Conservation (phyloP, 2,113 vertebrate species). For the Equus przewalskii region DNA sequence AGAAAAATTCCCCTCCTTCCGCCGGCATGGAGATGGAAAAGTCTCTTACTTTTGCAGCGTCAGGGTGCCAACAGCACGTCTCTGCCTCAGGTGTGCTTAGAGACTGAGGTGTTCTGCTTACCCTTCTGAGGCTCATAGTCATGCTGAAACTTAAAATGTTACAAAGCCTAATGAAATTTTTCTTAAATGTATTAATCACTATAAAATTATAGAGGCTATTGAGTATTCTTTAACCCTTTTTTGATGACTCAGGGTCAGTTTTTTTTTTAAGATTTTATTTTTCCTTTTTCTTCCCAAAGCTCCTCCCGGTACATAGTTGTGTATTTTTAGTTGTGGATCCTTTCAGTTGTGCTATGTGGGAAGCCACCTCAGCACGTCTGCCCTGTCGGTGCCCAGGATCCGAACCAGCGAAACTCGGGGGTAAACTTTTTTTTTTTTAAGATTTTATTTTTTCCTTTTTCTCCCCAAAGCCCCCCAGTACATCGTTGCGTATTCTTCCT, state of each 20-base stretch:
- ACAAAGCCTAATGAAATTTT: background rate
- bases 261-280: background rate
- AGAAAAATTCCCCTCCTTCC: background rate
- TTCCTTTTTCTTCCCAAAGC: no score
- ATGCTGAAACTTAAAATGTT: background rate
- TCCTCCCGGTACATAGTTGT: no score
- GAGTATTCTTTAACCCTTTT: slow-evolving; percentile 18
- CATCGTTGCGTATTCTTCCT: no score
- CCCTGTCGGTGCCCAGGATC: no score
- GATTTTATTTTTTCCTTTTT: no score
- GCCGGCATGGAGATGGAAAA: background rate
- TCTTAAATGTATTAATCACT: slow-evolving; percentile 33
- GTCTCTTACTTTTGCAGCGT: background rate
- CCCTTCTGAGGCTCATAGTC: background rate
- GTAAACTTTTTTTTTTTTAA: no score
- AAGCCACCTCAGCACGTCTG: no score
- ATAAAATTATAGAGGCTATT: background rate
- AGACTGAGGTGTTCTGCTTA: slow-evolving; percentile 50
- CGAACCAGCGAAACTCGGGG: no score
- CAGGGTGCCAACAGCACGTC: background rate
- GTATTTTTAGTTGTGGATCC: no score
- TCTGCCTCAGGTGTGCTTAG: background rate
- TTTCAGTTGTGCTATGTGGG: no score
- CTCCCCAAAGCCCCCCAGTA: no score
- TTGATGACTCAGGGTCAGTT: slow-evolving; percentile 6